Evolutionary conservation across 2,113 vertebrate species (phyloP).

Genomic region (Charina bottae): DNA sequence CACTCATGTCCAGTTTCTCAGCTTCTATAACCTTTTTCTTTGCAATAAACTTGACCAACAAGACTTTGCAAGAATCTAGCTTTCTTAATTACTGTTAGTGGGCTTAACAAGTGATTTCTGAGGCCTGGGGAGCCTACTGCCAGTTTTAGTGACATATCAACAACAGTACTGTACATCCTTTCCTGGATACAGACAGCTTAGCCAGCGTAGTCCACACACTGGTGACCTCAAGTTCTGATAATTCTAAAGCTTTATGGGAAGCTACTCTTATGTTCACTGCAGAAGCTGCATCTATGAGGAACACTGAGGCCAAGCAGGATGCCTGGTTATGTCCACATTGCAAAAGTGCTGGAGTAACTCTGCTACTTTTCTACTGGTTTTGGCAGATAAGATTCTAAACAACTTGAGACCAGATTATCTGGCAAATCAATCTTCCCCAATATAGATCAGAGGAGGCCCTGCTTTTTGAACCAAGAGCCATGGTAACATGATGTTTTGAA

Average conservation of each 20-base stretch:
- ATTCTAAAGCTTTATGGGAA: background rate
- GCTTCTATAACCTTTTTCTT: background rate
- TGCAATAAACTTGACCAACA: background rate
- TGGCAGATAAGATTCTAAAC: background rate
- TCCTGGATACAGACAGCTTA: background rate
- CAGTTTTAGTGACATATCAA: background rate
- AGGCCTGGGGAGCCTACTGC: background rate
- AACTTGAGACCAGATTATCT: background rate
- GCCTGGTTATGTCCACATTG: background rate
- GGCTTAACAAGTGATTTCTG: background rate
- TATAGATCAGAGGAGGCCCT: background rate
- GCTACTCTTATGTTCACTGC: background rate
- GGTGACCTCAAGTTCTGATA: background rate
- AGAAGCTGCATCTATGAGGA: background rate
- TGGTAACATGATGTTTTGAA: background rate
- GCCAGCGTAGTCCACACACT: background rate
- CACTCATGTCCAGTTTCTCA: background rate
- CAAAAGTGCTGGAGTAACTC: background rate
- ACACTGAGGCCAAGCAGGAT: background rate
- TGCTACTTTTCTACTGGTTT: background rate
- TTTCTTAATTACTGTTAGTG: background rate
- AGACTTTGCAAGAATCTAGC: background rate
- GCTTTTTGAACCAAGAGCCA: background rate
- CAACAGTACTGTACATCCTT: background rate
- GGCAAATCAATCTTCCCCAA: background rate